These are phyloP conservation scores for Nomada ferruginata DNA, from an alignment of 2,888 invertebrate species.

Conservation along the genomic window DNA sequence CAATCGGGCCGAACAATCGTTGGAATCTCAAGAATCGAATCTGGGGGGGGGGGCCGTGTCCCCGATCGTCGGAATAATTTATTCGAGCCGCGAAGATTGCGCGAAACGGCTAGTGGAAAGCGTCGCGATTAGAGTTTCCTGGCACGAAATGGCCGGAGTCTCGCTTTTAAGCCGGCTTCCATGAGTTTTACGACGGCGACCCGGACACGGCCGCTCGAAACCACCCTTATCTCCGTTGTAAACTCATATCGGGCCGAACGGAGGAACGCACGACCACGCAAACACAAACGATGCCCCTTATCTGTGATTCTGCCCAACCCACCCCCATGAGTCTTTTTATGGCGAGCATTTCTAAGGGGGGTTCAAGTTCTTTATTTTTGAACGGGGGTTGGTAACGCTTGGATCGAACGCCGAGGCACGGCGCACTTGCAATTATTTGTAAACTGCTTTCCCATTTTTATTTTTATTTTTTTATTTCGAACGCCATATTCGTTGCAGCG, in stretches of 20 bases:
- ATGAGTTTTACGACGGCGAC: conserved; percentile 72
- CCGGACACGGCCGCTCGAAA: conserved; percentile 61
- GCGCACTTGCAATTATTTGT: too few relatives aligned
- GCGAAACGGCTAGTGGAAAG: conserved; percentile 10
- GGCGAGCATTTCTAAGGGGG: not conserved
- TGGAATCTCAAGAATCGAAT: too few relatives aligned
- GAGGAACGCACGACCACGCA: conserved; percentile 5
- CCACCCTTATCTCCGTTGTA: conserved; percentile 76
- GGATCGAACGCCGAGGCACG: not conserved
- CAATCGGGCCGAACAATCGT: too few relatives aligned
- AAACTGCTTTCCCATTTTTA: too few relatives aligned
- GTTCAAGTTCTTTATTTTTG: not conserved
- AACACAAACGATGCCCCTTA: conserved; percentile 17
- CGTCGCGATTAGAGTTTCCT: conserved; percentile 30
- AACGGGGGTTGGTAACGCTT: too few relatives aligned
- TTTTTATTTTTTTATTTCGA: too few relatives aligned
- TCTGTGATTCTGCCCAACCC: conserved; percentile 14
- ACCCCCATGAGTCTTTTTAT: not conserved
- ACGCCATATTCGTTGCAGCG: too few relatives aligned
- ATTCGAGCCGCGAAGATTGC: not conserved
- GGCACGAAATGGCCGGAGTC: conserved; percentile 42
- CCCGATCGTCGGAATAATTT: not conserved
- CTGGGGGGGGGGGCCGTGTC: too few relatives aligned
- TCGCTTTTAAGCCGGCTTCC: conserved; percentile 61
- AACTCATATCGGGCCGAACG: conserved; percentile 73